Evolutionary conservation across 2,888 invertebrate species (phyloP), one percentile per base, ranked within the genome.

Genomic region (Catonia carolina): DNA sequence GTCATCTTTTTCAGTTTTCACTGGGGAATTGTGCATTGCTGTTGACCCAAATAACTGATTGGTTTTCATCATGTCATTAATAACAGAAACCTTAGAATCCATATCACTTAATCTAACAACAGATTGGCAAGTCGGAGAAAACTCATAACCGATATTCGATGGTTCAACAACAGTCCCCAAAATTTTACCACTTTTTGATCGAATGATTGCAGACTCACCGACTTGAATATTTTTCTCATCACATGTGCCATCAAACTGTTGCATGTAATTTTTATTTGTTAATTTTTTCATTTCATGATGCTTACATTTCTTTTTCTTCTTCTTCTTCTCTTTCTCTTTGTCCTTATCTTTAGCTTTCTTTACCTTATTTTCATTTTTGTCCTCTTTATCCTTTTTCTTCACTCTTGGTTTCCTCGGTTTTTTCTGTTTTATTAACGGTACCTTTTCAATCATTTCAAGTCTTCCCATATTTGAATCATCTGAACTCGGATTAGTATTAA

Each of bases 251-350:
- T 22, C 22, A 14, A 45, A 12, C 22, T 17, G 14, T 14, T 45
- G 18, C 8, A 27, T 27, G 8, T 27, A 27, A 8, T 27, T 27
- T 6, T 45, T 45, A 22, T 45, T 45, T 2, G 22, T 14, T 23
- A 23, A 22, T 2, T 5, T 45, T 45, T 45, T 45, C 45, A 45
- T 20, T 17, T 45, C 23, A 17, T 27, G 45, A 18, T 45, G 20
- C 22, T 45, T 45, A 15, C 45, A 45, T 3, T 12, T 18, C 22
- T 45, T 45, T 22, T 45, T 41, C 17, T 15, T 45, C 22, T 45
- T 45, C 45, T 10, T 15, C 45, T 45, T 45, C n/a, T 45, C 20
- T 42, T 42, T 42, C 4, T 45, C 45, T n/a, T 45, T 45, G 22
- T 45, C 22, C 22, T 45, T 45, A 4, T 18, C 20, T 41, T 41